Percentiles rank a stretch among this genome's conserved stretches.
Evolutionary conservation across 2,888 invertebrate species (phyloP).

Genomic region (Orthonychiurus folsomi): DNA sequence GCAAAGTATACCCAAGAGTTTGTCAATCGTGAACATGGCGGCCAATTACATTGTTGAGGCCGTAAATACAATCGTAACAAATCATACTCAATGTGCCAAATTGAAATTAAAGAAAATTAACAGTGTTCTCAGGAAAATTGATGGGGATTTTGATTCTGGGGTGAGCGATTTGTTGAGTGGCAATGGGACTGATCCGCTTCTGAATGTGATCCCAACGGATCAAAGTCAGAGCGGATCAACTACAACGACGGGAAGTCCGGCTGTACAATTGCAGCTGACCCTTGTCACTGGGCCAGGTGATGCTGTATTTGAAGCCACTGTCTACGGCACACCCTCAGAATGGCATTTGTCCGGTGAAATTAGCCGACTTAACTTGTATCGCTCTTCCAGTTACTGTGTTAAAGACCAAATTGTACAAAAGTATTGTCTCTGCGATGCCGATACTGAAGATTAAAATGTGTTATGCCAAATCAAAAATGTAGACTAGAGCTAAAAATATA

Average conservation of each 20-base stretch:
- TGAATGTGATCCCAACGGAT: not conserved
- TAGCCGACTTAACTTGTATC: constrained; percentile 9
- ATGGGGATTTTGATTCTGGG: constrained; percentile 58
- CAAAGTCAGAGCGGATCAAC: not conserved
- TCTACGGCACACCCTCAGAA: constrained; percentile 45
- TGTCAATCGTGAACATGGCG: constrained; percentile 42
- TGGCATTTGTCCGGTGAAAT: constrained; percentile 14
- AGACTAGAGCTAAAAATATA: too few relatives aligned
- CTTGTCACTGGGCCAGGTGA: constrained; percentile 51
- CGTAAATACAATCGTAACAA: constrained; percentile 44
- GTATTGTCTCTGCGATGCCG: constrained; percentile 1
- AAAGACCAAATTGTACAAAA: not conserved
- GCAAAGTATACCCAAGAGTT: constrained; percentile 50
- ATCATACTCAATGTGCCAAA: constrained; percentile 41
- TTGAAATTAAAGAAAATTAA: constrained; percentile 18
- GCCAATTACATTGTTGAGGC: not conserved
- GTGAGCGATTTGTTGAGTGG: constrained; percentile 42
- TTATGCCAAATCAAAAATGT: too few relatives aligned
- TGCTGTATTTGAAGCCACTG: constrained; percentile 70
- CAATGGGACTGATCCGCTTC: not conserved
- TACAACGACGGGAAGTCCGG: not conserved
- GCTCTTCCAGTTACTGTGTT: constrained; percentile 4
- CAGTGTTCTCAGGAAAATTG: constrained; percentile 58
- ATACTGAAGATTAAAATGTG: not conserved
- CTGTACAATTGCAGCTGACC: constrained; percentile 16